These are phyloP conservation scores for Drosophila falleni DNA, from an alignment of 2,888 invertebrate species.

Conservation along the genomic window DNA sequence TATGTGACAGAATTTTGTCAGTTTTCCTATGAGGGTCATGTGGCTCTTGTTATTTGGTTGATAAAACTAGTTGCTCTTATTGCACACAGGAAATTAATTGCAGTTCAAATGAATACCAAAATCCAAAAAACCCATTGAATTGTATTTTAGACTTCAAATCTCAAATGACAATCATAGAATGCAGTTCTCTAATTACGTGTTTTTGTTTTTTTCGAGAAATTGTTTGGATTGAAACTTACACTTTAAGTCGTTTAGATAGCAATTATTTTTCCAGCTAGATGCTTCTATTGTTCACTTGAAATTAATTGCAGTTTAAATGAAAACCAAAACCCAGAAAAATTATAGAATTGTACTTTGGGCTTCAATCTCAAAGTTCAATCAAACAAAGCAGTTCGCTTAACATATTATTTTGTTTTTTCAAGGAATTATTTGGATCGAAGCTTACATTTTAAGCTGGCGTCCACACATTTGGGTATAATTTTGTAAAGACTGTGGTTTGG, in stretches of 20 bases:
- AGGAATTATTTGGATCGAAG: background rate
- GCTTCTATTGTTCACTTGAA: too few relatives aligned
- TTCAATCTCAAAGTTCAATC: background rate
- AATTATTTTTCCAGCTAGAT: background rate
- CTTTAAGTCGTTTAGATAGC: background rate
- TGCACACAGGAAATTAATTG: slow-evolving; percentile 28
- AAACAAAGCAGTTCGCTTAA: background rate
- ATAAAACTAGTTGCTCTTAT: slow-evolving; percentile 10
- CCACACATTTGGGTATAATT: background rate
- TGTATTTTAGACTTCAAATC: background rate
- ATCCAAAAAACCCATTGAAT: background rate
- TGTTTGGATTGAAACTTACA: background rate
- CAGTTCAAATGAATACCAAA: slow-evolving; percentile 1
- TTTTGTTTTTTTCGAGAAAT: background rate
- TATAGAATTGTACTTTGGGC: background rate
- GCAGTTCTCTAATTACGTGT: background rate
- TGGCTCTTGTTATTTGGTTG: background rate
- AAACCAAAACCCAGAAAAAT: background rate
- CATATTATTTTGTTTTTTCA: background rate
- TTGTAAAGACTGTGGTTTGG: background rate
- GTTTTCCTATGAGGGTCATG: background rate
- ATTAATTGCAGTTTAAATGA: background rate
- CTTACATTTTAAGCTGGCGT: background rate
- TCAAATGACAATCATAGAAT: background rate
- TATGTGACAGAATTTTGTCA: slow-evolving; percentile 9